Evolutionary conservation across 2,797 vertebrate species (phyloP).

Genomic region (Jordanella pulchra): DNA sequence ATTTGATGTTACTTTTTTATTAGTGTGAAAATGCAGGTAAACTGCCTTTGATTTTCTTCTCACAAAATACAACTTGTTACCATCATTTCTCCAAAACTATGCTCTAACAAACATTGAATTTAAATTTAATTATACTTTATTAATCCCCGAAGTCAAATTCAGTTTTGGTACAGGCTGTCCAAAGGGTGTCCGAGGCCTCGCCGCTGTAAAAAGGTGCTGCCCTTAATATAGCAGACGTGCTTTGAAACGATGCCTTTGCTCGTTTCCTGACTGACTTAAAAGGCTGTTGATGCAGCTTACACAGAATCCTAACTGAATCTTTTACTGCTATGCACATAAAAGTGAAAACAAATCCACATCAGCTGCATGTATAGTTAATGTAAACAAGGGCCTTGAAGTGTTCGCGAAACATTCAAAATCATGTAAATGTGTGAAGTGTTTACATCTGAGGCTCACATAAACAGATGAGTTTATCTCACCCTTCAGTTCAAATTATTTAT

Average conservation of each 20-base stretch:
- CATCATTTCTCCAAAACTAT: no score
- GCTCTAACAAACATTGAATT: neutral
- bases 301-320: neutral
- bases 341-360: neutral
- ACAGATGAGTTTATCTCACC: neutral
- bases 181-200: no score
- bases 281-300: neutral
- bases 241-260: neutral
- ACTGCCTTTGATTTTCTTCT: neutral
- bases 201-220: no score
- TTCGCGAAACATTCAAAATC: slow-evolving; percentile 1
- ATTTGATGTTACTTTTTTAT: slow-evolving; percentile 4
- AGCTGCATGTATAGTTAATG: slow-evolving; percentile 1
- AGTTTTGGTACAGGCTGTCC: no score
- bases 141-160: no score
- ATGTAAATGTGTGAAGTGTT: slow-evolving; percentile 4
- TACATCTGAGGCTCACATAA: slow-evolving; percentile 6
- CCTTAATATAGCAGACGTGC: neutral
- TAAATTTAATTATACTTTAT: no score
- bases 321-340: neutral
- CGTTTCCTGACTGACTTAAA: neutral
- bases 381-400: neutral
- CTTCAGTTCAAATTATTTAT: neutral
- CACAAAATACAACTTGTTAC: neutral
- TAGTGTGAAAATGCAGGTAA: neutral